Base-by-base conservation (phyloP, 2,888 invertebrate species). In the Protonemura montana region DNA sequence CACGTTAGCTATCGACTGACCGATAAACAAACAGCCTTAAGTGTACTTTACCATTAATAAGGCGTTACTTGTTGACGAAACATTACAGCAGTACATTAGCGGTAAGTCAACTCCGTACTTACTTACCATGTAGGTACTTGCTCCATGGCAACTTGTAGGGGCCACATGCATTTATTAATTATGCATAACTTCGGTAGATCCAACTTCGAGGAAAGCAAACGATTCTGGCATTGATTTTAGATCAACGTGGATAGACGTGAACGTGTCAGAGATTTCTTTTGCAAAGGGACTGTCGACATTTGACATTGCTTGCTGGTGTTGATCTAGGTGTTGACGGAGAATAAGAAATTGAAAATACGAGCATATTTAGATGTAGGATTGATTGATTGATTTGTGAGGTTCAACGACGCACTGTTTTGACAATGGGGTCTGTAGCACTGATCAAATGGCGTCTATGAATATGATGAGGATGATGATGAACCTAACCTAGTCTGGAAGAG, bases 41-140 rank as follows among this genome's bases (percentile, higher is more conserved):
- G 78, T 27, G 27, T 27, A 78, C 78, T 78, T 78, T 26, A 28
- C 26, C 78, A 78, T 78, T 78, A 27, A 26, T 28, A 78, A 78
- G 78, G 78, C 78, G 78, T 78, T 7, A 26, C 26, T 78, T 78
- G 78, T 78, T 78, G 78, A 78, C 78, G 27, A 78, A 26, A 78
- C 78, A 28, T 26, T 78, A 27, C 78, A 78, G 27, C 78, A 10
- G 28, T 78, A 78, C 78, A 78, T 78, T 78, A 78, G 78, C 27
- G 28, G 78, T 78, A 28, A 78, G 78, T 78, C 26, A 78, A 78
- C 78, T 78, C 28, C 27, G 78, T 27, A 78, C 28, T 78, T 26
- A 78, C 27, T 78, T 78, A 59, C 59, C 59, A 10, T 7, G n/a
- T n/a, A n/a, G n/a, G 59, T 59, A 59, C 59, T 59, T 59, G 59